Percentiles rank a stretch among this genome's conserved stretches.
phyloP scores from a whole-genome alignment of 2,888 invertebrate genomes.

The Dicranocentrus wangi region DNA sequence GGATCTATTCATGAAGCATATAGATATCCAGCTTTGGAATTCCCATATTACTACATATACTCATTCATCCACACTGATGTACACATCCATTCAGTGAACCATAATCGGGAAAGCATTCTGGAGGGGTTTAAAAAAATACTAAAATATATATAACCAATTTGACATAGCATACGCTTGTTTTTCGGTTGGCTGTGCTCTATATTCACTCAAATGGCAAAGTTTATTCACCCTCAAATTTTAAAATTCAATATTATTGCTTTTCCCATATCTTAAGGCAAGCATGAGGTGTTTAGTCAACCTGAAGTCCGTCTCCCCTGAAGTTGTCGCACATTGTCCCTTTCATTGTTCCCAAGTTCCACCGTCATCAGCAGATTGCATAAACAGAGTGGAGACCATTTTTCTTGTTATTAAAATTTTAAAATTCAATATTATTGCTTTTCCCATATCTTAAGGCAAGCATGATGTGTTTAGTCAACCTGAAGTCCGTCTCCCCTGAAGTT shows the following conservation, averaged over 20 bases:
- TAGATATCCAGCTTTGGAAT: background rate
- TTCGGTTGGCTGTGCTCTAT: slow-evolving; percentile 26
- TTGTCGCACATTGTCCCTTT: too few species aligned
- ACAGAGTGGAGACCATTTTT: background rate
- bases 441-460: slow-evolving; percentile 14
- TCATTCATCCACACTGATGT: slow-evolving; percentile 36
- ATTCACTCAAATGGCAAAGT: background rate
- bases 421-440: slow-evolving; percentile 28
- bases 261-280: slow-evolving; percentile 1
- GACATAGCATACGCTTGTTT: slow-evolving; percentile 10
- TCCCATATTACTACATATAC: background rate
- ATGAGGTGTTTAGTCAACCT: slow-evolving; percentile 30
- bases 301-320: too few species aligned
- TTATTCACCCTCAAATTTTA: background rate
- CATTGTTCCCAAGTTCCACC: too few species aligned
- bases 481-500: too few species aligned
- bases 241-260: slow-evolving; percentile 33
- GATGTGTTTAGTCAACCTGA: slow-evolving; percentile 33
- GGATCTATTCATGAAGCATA: background rate
- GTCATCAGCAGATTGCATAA: too few species aligned
- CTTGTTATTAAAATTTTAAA: background rate
- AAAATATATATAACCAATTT: background rate
- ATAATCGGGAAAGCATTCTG: slow-evolving; percentile 23
- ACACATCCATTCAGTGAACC: slow-evolving; percentile 30
- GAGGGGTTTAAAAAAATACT: slow-evolving; percentile 9